Conservation (phyloP, 2,797 vertebrate species). For the Tapirus indicus region DNA sequence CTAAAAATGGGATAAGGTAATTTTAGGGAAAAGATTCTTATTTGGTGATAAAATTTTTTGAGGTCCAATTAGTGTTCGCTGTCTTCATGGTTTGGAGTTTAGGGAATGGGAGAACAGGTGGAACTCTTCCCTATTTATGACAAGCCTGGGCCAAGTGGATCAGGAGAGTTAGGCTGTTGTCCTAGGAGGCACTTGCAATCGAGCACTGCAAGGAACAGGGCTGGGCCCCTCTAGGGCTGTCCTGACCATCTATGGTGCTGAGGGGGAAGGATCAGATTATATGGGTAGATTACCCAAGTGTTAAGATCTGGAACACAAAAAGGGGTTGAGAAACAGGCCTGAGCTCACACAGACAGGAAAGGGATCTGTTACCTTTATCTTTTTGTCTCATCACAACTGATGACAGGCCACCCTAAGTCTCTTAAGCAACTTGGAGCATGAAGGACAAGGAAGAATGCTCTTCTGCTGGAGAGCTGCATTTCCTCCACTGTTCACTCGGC, state of each 20-base stretch:
- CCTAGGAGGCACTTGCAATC: background rate
- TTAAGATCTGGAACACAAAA: conserved; percentile 33
- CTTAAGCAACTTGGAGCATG: background rate
- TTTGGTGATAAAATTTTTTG: background rate
- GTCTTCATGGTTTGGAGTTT: conserved; percentile 2
- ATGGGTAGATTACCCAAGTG: background rate
- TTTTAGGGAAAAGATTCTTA: conserved; percentile 10
- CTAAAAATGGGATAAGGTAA: background rate
- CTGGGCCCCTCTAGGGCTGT: background rate
- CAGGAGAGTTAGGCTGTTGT: background rate
- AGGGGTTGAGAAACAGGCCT: conserved; percentile 8
- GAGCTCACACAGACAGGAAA: conserved; percentile 24
- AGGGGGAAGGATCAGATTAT: conserved; percentile 47
- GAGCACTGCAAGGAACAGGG: background rate
- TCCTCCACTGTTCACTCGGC: background rate
- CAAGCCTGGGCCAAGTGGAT: background rate
- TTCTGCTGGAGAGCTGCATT: background rate
- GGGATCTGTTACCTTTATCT: conserved; percentile 55
- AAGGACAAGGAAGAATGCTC: background rate
- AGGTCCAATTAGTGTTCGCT: background rate
- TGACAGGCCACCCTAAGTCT: background rate
- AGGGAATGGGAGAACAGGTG: background rate
- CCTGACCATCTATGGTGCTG: background rate
- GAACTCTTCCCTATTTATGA: background rate
- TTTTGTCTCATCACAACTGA: conserved; percentile 39